Evolutionary conservation across 37 sponge, comb jelly and placozoan species (phyloP).

Genomic region (Cliona cf. orientalis): DNA sequence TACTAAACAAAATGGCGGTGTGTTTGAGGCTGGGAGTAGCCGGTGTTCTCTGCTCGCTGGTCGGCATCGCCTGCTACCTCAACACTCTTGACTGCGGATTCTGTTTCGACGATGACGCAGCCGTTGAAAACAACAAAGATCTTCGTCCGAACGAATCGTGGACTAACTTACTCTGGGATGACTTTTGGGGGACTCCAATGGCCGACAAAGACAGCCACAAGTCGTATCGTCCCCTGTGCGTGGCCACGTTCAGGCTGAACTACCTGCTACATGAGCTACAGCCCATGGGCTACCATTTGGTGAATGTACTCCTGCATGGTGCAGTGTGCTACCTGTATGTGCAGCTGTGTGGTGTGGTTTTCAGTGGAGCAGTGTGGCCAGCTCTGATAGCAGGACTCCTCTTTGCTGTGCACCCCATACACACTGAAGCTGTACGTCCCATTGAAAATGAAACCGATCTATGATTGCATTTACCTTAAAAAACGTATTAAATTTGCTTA

Average conservation of each 20-base stretch:
- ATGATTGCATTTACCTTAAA: neutral
- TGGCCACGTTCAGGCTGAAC: constrained; percentile 83
- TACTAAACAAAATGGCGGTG: no score
- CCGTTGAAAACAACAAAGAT: constrained; percentile 73
- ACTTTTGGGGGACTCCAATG: constrained; percentile 96
- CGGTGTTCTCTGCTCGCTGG: neutral
- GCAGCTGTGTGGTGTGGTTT: constrained; percentile 37
- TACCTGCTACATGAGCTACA: constrained; percentile 61
- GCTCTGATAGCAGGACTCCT: constrained; percentile 64
- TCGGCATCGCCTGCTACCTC: constrained; percentile 36
- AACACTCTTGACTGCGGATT: constrained; percentile 73
- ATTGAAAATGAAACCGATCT: neutral
- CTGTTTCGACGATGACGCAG: constrained; percentile 84
- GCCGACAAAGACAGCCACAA: constrained; percentile 62
- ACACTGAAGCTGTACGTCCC: constrained; percentile 39
- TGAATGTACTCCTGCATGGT: constrained; percentile 80
- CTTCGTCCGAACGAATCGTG: constrained; percentile 61
- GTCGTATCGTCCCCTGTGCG: constrained; percentile 86
- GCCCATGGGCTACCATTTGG: constrained; percentile 84
- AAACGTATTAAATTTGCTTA: neutral
- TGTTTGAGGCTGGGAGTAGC: neutral
- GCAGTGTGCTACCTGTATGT: constrained; percentile 69
- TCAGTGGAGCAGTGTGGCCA: constrained; percentile 29
- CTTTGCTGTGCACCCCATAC: constrained; percentile 57
- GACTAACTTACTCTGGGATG: constrained; percentile 69